phyloP scores from a whole-genome alignment of 2,888 invertebrate genomes.

The Serripes groenlandicus region DNA sequence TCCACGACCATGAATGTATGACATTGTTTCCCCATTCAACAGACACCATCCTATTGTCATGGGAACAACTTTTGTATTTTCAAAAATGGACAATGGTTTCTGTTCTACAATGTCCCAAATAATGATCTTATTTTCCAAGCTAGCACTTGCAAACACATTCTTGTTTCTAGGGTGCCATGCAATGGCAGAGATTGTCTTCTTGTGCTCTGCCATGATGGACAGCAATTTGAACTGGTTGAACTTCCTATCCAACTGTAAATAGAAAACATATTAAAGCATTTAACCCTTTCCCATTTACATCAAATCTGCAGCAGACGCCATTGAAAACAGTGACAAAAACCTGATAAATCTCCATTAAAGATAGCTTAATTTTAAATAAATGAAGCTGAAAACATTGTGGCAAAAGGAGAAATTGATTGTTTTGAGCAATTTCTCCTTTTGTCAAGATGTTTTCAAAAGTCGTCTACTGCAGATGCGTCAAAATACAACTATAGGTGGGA shows the following conservation, averaged over 20 bases:
- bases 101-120: constrained; percentile 86
- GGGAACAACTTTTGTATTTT: constrained; percentile 77
- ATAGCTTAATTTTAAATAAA: too few relatives aligned
- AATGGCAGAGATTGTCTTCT: constrained; percentile 86
- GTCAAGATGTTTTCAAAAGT: too few relatives aligned
- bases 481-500: neutral
- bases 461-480: constrained; percentile 65
- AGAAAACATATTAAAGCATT: constrained; percentile 58
- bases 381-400: too few relatives aligned
- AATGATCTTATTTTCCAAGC: constrained; percentile 84
- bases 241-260: constrained; percentile 82
- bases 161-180: constrained; percentile 85
- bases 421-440: too few relatives aligned
- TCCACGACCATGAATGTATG: constrained; percentile 80
- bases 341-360: too few relatives aligned
- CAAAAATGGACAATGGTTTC: constrained; percentile 79
- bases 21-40: constrained; percentile 74
- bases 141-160: constrained; percentile 85
- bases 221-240: constrained; percentile 85
- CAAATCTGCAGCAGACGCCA: too few relatives aligned
- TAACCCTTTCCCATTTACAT: too few relatives aligned
- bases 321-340: too few relatives aligned
- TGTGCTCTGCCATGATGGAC: constrained; percentile 87
- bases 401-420: too few relatives aligned
- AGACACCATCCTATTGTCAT: constrained; percentile 84